Percentiles rank a stretch among this genome's conserved stretches.
Conservation (phyloP, 2,888 invertebrate species). For the Chymomyza amoena region DNA sequence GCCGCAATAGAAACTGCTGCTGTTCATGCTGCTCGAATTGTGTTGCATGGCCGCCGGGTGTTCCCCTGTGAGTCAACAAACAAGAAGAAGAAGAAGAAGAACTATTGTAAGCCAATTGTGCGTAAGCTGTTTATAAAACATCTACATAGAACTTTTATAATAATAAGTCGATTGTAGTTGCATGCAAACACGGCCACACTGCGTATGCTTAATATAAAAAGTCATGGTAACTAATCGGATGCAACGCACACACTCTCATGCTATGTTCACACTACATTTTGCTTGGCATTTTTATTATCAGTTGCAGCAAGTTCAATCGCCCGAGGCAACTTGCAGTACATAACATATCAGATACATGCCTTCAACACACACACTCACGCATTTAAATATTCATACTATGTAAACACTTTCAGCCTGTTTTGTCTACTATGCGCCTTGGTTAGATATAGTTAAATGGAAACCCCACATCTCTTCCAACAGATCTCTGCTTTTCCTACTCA, state of each 20-base stretch:
- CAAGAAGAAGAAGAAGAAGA: too few species aligned
- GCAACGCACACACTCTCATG: neutral
- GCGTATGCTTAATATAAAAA: slow-evolving; percentile 2
- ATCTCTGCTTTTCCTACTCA: slow-evolving; percentile 1
- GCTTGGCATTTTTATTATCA: slow-evolving; percentile 6
- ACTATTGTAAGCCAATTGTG: neutral
- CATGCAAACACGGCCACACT: too few species aligned
- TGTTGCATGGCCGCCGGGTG: slow-evolving; percentile 95
- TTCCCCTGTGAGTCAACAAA: slow-evolving; percentile 83
- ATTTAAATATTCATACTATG: neutral
- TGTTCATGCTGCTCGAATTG: slow-evolving; percentile 75
- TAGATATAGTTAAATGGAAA: neutral
- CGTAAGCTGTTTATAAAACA: neutral
- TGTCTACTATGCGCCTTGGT: neutral
- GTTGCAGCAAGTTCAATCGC: slow-evolving; percentile 44
- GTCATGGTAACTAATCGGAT: slow-evolving; percentile 18
- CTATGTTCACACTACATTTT: neutral
- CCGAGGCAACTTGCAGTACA: slow-evolving; percentile 17
- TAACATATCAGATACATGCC: neutral
- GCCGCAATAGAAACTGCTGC: slow-evolving; percentile 75
- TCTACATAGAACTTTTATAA: too few species aligned
- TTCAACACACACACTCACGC: neutral
- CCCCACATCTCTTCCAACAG: neutral
- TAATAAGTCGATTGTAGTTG: neutral
- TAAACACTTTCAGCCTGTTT: neutral